phyloP scores from a whole-genome alignment of 1,140 invertebrate species.

The Octopus bimaculoides region DNA sequence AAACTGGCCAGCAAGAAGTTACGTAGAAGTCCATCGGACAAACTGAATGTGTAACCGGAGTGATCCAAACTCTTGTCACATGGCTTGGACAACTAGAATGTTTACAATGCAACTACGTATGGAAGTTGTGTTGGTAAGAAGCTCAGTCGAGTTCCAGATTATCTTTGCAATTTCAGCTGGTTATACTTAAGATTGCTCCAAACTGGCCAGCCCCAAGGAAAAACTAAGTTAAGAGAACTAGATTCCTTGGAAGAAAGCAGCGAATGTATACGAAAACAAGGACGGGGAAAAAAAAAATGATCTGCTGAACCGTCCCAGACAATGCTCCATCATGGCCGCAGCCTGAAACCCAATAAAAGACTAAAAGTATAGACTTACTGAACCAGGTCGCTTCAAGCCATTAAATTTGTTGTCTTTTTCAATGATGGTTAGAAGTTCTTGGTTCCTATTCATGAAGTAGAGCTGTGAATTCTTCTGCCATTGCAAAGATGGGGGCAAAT shows the following conservation, averaged over 20 bases:
- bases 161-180: no score
- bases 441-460: constrained; percentile 35
- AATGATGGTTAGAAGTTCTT: constrained; percentile 26
- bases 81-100: background rate
- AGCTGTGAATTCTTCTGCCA: constrained; percentile 32
- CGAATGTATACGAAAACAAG: no score
- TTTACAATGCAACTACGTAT: background rate
- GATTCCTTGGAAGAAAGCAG: no score
- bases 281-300: no score
- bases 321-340: background rate
- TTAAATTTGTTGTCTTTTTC: background rate
- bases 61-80: background rate
- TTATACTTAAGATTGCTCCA: no score
- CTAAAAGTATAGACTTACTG: background rate
- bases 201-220: no score
- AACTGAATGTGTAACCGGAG: no score
- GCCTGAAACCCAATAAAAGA: background rate
- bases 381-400: background rate
- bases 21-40: no score
- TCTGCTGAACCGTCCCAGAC: background rate
- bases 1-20: background rate
- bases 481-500: constrained; percentile 13
- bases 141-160: no score
- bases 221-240: no score
- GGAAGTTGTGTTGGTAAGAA: no score